Evolutionary conservation across 35 echinoderm and acorn worm species (phyloP), one percentile per base, ranked within the genome.

Genomic region (Chiridota heheva): DNA sequence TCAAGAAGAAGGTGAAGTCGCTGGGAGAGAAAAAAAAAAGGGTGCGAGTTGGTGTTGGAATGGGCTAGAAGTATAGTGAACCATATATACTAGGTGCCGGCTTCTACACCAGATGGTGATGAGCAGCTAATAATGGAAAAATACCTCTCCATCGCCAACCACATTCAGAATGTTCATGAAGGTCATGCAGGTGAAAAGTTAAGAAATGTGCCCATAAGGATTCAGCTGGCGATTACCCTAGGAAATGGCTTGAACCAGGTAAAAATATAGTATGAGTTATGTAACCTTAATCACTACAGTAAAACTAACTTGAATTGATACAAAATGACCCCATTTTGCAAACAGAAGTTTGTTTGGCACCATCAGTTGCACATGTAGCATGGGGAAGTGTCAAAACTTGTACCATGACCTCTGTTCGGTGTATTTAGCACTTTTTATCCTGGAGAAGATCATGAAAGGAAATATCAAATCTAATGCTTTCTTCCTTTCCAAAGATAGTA

Each of bases 1-100:
- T 20, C 2, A 70, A 70, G 36, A 70, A 70, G 44, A 70, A 42
- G 40, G 67, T 42, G 3, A 70, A 70, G 36, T 2, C 44, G 6
- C 12, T 65, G 15, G 63, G 35, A 41, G 16, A n/a, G n/a, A n/a
- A n/a, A 89, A 89, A 24, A 83, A 83, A 34, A 24, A 71, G 5
- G 44, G 42, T 44, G 69, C 36, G 28, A 63, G 63, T 26, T 35
- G 4, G 38, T 62, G 17, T 31, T 12, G 18, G 37, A 43, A 20
- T 85, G 68, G 82, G 63, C 16, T 13, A 57, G 2, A 40, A 10
- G 29, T 36, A 63, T 85, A 20, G 63, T 65, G 2, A 77, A 84
- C 59, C 68, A 90, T 63, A 2, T 90, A 5, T 90, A 90, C 30
- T 90, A 81, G 87, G 40, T 67, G 35, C 79, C 87, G 32, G 34